Conservation (phyloP, 2,888 invertebrate species). For the Cataglyphis cursor region DNA sequence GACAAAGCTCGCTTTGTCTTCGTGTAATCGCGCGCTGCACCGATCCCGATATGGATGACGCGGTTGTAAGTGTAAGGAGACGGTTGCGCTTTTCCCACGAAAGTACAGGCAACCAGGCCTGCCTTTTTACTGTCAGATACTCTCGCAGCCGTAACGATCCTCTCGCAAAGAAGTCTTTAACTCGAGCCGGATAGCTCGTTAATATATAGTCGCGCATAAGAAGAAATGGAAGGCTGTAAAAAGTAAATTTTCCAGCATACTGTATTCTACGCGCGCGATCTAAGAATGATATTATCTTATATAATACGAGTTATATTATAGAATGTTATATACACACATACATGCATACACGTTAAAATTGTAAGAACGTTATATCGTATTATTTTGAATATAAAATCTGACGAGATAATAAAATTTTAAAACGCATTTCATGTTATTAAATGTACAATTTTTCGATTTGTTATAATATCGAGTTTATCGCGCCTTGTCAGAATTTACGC, state of each 20-base stretch:
- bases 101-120: conserved; percentile 56
- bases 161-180: conserved; percentile 40
- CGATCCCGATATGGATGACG: conserved; percentile 43
- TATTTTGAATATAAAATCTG: background rate
- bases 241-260: conserved; percentile 27
- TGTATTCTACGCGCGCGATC: background rate
- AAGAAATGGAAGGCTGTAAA: conserved; percentile 19
- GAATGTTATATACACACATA: background rate
- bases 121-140: conserved; percentile 60
- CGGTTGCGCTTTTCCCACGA: conserved; percentile 65
- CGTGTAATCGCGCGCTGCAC: conserved; percentile 56
- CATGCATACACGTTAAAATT: background rate
- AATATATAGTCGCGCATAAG: conserved; percentile 14
- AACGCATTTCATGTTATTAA: conserved; percentile 6
- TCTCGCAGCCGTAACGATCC: conserved; percentile 44
- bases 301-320: conserved; percentile 3
- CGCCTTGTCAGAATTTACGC: background rate
- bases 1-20: conserved; percentile 61
- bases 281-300: conserved; percentile 33
- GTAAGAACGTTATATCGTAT: background rate
- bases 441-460: conserved; percentile 2
- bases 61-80: conserved; percentile 54
- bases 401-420: background rate
- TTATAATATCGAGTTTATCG: conserved; percentile 12
- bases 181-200: conserved; percentile 41